These are phyloP conservation scores for Prionailurus bengalensis DNA, from an alignment of 2,113 vertebrate species.

Conservation along the genomic window DNA sequence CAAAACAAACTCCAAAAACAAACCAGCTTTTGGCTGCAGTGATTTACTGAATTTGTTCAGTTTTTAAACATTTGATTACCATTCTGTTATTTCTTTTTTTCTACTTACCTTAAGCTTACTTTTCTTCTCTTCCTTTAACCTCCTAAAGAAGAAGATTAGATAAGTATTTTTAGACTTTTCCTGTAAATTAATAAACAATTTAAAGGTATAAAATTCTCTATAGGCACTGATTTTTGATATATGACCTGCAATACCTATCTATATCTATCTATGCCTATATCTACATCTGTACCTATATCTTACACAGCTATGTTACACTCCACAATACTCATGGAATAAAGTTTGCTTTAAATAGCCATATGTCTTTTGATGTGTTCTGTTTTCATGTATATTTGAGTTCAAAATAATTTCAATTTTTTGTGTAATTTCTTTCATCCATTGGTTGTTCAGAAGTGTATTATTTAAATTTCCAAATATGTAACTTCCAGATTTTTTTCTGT, in stretches of 20 bases:
- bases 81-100: background rate
- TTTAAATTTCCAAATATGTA: background rate
- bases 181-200: background rate
- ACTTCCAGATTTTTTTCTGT: background rate
- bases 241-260: background rate
- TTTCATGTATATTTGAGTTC: conserved; percentile 2
- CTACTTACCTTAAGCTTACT: background rate
- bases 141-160: background rate
- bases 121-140: background rate
- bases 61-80: background rate
- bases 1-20: background rate
- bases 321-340: background rate
- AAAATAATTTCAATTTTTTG: background rate
- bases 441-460: background rate
- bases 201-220: background rate
- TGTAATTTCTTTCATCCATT: background rate
- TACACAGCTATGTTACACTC: background rate
- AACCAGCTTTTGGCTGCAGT: background rate
- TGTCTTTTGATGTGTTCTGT: background rate
- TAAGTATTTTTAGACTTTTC: background rate
- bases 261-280: background rate
- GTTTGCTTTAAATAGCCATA: background rate
- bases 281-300: background rate
- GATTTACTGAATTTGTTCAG: background rate
- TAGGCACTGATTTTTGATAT: background rate